phyloP scores from a whole-genome alignment of 1,140 invertebrate genomes.

The Micrasema longulum region DNA sequence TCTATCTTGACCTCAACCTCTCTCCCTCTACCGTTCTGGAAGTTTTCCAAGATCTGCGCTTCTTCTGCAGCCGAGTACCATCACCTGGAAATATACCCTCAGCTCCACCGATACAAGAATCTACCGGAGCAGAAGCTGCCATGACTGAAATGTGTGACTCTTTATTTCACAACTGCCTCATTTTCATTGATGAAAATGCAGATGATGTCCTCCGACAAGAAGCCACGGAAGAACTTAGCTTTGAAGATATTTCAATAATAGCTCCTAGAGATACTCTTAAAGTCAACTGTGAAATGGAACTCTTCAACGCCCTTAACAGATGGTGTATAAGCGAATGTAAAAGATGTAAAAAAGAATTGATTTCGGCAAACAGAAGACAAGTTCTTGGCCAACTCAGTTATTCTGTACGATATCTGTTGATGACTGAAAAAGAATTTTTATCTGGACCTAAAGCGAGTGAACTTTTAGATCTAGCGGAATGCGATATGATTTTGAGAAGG shows the following conservation, averaged over 20 bases:
- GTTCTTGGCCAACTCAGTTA: conserved; percentile 75
- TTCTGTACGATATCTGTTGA: conserved; percentile 74
- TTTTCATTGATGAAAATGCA: conserved; percentile 73
- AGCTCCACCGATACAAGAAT: conserved; percentile 47
- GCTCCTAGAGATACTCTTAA: conserved; percentile 72
- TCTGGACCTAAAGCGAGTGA: conserved; percentile 56
- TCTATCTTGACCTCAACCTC: conserved; percentile 66
- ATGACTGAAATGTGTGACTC: conserved; percentile 68
- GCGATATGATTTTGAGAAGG: conserved; percentile 42
- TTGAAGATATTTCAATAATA: conserved; percentile 71
- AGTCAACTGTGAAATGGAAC: conserved; percentile 68
- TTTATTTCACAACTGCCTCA: conserved; percentile 72
- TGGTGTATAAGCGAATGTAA: conserved; percentile 79
- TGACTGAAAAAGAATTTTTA: conserved; percentile 73
- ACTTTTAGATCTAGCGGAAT: conserved; percentile 48
- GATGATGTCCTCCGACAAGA: conserved; percentile 73
- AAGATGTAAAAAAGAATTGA: conserved; percentile 72
- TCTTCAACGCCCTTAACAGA: conserved; percentile 72
- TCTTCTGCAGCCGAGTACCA: conserved; percentile 62
- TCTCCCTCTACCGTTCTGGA: conserved; percentile 56
- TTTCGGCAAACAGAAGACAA: conserved; percentile 70
- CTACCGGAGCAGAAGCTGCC: conserved; percentile 59
- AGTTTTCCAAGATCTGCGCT: conserved; percentile 63
- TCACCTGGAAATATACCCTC: conserved; percentile 62
- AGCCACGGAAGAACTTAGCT: conserved; percentile 74